Evolutionary conservation across 2,888 invertebrate genomes (phyloP).

Genomic region (Trissolcus japonicus): DNA sequence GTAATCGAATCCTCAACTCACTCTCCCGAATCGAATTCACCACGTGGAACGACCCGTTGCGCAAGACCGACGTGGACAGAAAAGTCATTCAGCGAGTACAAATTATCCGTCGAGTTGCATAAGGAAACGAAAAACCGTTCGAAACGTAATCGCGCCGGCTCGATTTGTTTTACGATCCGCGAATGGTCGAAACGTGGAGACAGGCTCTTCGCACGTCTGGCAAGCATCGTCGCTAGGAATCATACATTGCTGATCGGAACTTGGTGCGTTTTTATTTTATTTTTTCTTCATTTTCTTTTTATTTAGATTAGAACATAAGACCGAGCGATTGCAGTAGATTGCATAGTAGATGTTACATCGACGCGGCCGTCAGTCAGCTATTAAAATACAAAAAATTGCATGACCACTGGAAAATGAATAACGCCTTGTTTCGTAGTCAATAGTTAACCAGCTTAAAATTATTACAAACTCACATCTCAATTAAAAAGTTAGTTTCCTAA

Average conservation of each 20-base stretch:
- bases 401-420: constrained; percentile 17
- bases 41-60: constrained; percentile 50
- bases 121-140: constrained; percentile 6
- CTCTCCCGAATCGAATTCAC: constrained; percentile 73
- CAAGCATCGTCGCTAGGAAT: constrained; percentile 71
- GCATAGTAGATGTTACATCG: constrained; percentile 11
- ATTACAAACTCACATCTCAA: background rate
- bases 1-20: constrained; percentile 59
- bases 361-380: constrained; percentile 47
- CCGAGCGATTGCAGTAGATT: constrained; percentile 40
- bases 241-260: constrained; percentile 64
- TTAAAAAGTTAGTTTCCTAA: background rate
- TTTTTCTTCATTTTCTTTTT: background rate
- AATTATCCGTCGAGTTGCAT: constrained; percentile 16
- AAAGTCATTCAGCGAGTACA: constrained; percentile 25
- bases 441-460: background rate
- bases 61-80: constrained; percentile 48
- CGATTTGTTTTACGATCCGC: constrained; percentile 14
- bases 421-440: background rate
- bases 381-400: constrained; percentile 12
- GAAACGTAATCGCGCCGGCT: constrained; percentile 30
- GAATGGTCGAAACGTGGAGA: constrained; percentile 58
- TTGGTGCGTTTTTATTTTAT: constrained; percentile 35
- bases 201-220: constrained; percentile 62
- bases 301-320: constrained; percentile 43